Base-by-base conservation (phyloP, 2,797 vertebrate species). In the Petrocephalus schoutedeni region DNA sequence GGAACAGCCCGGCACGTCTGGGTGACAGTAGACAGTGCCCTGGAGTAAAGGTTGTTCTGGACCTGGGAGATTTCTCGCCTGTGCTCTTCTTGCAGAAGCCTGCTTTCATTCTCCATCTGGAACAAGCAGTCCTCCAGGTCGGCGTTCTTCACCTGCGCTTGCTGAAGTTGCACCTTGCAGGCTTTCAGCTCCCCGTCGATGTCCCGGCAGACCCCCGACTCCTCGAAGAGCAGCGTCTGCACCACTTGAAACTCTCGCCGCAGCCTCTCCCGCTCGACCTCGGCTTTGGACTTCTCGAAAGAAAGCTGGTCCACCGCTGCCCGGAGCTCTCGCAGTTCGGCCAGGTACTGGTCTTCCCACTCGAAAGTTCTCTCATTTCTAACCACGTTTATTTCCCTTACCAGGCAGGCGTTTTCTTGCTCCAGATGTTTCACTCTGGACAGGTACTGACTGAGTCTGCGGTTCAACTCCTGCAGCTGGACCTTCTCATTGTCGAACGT, bases 381-480 rank as follows among this genome's bases (percentile, higher is more conserved):
- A 87, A 96, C 92, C 87, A 92, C 87, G 32, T 93, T 94, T 71
- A 98, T 94, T 92, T 98, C 97, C 7, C 89, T 88, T 0, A 96
- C 92, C 56, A 99, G 94, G 53, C 91, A 91, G 83, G 92, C 91
- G 90, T 99, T 98, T 91, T 99, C 98, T 21, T 95, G 94, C 94
- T 99, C 98, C 92, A 99, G 89, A 87, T 97, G 95, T 91, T 97
- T 95, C 10, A 97, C 96, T 74, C 97, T 94, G 89, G 94, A 93
- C 54, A 99, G 94, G 87, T 99, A 99, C 45, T 96, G 96, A 19
- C 92, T 88, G 53, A 99, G 95, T 89, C 97, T 96, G 91, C 92
- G 91, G 93, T 99, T 99, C 88, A 99, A 97, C 92, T 97, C 95
- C 92, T 95, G 97, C 83, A 99, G 94, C 89, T 99, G 97, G 57